Conservation (phyloP, 1,140 invertebrate genomes). For the Leptonema lineaticorne region DNA sequence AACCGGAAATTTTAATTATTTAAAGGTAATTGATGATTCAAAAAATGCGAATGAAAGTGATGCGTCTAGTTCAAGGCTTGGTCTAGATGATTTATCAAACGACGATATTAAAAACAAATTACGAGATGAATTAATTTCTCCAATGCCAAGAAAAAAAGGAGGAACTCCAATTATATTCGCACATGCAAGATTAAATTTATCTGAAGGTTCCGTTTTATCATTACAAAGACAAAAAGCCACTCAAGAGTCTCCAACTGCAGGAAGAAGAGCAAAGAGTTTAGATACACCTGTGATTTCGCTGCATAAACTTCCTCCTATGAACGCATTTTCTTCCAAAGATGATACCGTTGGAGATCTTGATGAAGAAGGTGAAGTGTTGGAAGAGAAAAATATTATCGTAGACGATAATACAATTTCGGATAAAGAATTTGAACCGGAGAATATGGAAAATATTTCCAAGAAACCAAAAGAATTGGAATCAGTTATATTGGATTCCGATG, state of each 20-base stretch:
- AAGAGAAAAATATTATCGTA: constrained; percentile 58
- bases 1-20: constrained; percentile 40
- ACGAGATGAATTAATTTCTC: constrained; percentile 58
- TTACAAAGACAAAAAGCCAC: constrained; percentile 72
- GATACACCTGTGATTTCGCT: constrained; percentile 80
- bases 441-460: constrained; percentile 49
- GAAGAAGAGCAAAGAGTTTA: constrained; percentile 76
- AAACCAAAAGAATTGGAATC: constrained; percentile 46
- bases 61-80: constrained; percentile 43
- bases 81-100: constrained; percentile 16
- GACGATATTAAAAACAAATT: constrained; percentile 43
- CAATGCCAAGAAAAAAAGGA: constrained; percentile 63
- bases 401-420: constrained; percentile 46
- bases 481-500: constrained; percentile 60
- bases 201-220: constrained; percentile 76
- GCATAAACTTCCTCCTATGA: constrained; percentile 74
- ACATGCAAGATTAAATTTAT: constrained; percentile 73
- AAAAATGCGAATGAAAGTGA: constrained; percentile 26
- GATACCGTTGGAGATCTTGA: constrained; percentile 74
- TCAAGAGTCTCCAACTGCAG: constrained; percentile 69
- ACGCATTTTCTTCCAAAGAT: constrained; percentile 84
- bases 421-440: constrained; percentile 56
- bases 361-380: constrained; percentile 62
- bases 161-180: constrained; percentile 77
- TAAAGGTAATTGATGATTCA: constrained; percentile 45